Conservation (phyloP, 2,113 vertebrate species). For the Circaetus cinerascens region DNA sequence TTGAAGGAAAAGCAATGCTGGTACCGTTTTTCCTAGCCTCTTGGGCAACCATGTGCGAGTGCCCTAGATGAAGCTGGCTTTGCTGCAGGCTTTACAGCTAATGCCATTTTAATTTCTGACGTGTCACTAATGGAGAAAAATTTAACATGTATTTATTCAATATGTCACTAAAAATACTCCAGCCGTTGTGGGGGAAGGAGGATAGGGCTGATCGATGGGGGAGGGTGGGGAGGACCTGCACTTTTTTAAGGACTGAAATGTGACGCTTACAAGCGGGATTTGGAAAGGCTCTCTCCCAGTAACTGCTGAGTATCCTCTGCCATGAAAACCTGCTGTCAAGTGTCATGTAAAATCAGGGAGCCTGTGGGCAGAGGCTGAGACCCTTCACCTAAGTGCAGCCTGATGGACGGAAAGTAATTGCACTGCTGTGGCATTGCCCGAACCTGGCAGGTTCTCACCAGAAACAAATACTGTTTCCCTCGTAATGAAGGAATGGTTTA, state of each 20-base stretch:
- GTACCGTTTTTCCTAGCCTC: not conserved
- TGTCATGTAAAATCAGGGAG: not conserved
- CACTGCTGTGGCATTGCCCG: not conserved
- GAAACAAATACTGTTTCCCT: not conserved
- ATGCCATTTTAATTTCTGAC: constrained; percentile 38
- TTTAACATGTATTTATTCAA: constrained; percentile 24
- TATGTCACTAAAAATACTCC: constrained; percentile 33
- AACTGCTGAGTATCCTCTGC: not conserved
- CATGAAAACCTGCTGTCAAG: constrained; percentile 22
- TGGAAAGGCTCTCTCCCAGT: not conserved
- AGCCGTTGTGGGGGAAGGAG: not conserved
- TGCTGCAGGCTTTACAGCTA: constrained; percentile 14
- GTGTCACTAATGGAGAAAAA: constrained; percentile 11
- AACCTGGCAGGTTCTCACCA: not conserved
- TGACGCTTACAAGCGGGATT: not conserved
- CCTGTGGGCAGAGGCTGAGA: not conserved
- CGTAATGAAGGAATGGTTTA: not conserved
- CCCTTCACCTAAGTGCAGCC: not conserved
- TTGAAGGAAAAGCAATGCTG: not conserved
- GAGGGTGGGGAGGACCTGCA: not conserved
- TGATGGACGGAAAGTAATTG: not conserved
- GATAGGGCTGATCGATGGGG: not conserved
- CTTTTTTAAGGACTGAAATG: not conserved
- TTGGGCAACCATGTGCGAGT: not conserved
- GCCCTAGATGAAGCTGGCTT: not conserved